Evolutionary conservation across 2,797 vertebrate species (phyloP).

Genomic region (Microchirus variegatus): DNA sequence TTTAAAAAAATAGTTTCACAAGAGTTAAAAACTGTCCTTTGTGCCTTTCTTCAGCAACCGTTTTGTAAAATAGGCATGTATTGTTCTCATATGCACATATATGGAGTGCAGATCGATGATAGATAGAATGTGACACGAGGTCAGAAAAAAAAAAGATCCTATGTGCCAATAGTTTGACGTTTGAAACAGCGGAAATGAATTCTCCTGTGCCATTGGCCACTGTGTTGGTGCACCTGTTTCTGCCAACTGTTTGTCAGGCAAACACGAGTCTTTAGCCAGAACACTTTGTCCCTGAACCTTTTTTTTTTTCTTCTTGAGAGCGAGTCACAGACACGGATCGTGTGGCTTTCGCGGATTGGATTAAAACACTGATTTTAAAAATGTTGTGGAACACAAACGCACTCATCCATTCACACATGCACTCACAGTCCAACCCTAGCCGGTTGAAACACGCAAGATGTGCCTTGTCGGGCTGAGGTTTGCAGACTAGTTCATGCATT

Average conservation of each 20-base stretch:
- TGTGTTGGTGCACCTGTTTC: constrained; percentile 24
- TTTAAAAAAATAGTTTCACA: constrained; percentile 4
- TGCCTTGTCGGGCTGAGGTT: constrained; percentile 28
- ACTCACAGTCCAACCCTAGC: constrained; percentile 40
- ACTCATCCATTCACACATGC: constrained; percentile 5
- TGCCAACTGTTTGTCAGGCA: constrained; percentile 66
- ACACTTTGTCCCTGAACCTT: constrained; percentile 66
- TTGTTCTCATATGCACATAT: not conserved
- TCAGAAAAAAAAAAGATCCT: not conserved
- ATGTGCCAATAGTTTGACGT: constrained; percentile 14
- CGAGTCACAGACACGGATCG: constrained; percentile 49
- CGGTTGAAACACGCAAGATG: constrained; percentile 35
- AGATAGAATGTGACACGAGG: not conserved
- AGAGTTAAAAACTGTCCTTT: not conserved
- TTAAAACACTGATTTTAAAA: constrained; percentile 48
- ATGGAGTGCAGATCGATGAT: not conserved
- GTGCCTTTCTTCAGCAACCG: not conserved
- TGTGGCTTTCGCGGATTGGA: constrained; percentile 38
- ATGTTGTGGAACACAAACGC: constrained; percentile 37
- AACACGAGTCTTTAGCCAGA: constrained; percentile 56
- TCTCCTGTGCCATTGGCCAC: constrained; percentile 26
- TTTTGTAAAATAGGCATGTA: not conserved
- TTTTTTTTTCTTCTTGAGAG: constrained; percentile 39
- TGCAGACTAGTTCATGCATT: constrained; percentile 47
- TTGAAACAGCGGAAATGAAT: constrained; percentile 10